Evolutionary conservation across 1,140 invertebrate genomes (phyloP), one percentile per base, ranked within the genome.

Genomic region (Chironomus striatipennis): DNA sequence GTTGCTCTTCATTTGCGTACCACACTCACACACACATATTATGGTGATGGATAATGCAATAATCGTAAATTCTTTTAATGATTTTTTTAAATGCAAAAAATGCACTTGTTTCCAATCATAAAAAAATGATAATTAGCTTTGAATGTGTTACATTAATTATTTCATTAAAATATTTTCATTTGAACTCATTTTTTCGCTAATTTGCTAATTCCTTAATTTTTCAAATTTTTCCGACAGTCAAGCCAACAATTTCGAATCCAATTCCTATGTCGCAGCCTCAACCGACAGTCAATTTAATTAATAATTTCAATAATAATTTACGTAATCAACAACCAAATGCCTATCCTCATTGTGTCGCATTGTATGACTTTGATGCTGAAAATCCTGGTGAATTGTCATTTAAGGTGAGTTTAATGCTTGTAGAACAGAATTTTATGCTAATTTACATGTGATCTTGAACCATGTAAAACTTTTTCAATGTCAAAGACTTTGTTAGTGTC

Each of bases 291-390:
- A 70, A 70, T 70, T 70, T 70, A 18, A 70, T 70, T 6, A 70
- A 70, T 17, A 70, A 70, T 17, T 70, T 70, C 10, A 70, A 70
- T 18, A 70, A 70, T 21, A 70, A 70, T 70, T 21, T 70, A 17
- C 65, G 65, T 12, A 70, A 12, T 57, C 47, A 57, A 34, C 24
- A 34, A 57, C 15, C 65, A 70, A 20, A 7, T 70, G n/a, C 5
- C 5, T 70, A 20, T 21, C 93, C 94, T 9, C 94, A 90, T 83
- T 96, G 93, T 83, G 92, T 92, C 77, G 97, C 96, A 67, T 85
- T 98, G 15, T 99, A 98, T 83, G 97, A 98, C 84, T 99, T 99
- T 83, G 94, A 98, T 70, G 90, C 97, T 0, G 96, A 98, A 85
- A 98, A 98, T 85, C 93, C 93, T 75, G 95, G 95, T 70, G 97